Base-by-base conservation (phyloP, 1,140 invertebrate species). In the Hycleus cichorii region DNA sequence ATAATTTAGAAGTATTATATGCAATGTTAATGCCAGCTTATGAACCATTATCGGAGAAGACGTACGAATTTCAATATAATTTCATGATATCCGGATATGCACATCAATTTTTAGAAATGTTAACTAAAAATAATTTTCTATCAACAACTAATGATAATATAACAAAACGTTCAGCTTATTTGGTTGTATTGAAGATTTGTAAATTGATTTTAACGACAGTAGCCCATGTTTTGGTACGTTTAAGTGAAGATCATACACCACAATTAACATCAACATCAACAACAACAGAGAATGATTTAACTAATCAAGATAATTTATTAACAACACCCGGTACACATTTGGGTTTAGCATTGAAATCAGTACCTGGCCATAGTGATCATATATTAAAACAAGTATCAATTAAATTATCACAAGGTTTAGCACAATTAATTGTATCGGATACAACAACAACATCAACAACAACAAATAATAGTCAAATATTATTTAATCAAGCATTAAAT, bases 21-120 rank as follows among this genome's bases (percentile, higher is more conserved):
- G 87, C 91, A 47, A 79, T 97, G 68, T 76, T 98, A 39, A 94
- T 98, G 86, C 95, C 95, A 10, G 91, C 93, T 7, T 73, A 86
- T 26, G 91, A 93, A 65, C 86, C 89, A 3, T 78, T 87, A 60
- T 83, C 88, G 0, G 91, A 95, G 40, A 86, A 88, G 64, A 85
- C 91, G 32, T 85, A 88, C 68, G 87, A 89, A 70, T 91, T 95
- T 76, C 93, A 96, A 75, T 84, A 86, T 58, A 89, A 90, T 69
- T 96, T 96, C 74, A 85, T 95, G 47, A 86, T 84, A 66, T 92
- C 90, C 66, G 88, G 89, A 3, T 88, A 91, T 66, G 88, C 90
- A 8, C 82, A 85, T 51, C 79, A 89, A 48, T 83, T 92, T 55
- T 77, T 94, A 10, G 89, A 91, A 58, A 88, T 94, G 84, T 71